Evolutionary conservation across 2,113 vertebrate genomes (phyloP), one percentile per base, ranked within the genome.

Genomic region (Balaeniceps rex): DNA sequence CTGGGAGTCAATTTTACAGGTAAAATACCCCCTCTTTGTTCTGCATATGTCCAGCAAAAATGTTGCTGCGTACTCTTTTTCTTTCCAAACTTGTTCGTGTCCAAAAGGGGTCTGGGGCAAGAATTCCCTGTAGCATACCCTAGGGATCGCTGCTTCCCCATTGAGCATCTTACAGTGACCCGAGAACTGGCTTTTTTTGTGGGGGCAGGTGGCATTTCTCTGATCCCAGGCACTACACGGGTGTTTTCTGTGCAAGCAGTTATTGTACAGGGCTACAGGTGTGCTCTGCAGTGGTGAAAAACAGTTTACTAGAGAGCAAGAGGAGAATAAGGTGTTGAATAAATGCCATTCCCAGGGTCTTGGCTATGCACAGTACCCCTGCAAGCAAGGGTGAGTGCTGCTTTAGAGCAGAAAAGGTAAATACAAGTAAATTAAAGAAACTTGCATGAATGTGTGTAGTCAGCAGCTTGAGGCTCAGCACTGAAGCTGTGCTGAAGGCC

Each of bases 181-280:
- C 4, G 5, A 19, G 55, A 57, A 6, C 5, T 4, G 55, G 23
- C 10, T 40, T 19, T 36, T 31, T 15, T 34, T 10, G 12, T 0
- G 6, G 15, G 28, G 38, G 42, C 6, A 26, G 29, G 68, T 17
- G 42, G 11, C 36, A 3, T 46, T 46, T 34, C 57, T 33, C 10
- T 10, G 12, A 26, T 8, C 63, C 68, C 25, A 1, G 76, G 21
- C 1, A 3, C 44, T 25, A 5, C 1, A 0, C 0, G 38, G n/a
- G 11, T 19, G 24, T 11, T 25, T 29, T 52, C 46, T 34, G 71
- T 29, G n/a, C 36, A 7, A 11, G n/a, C 33, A 29, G 55, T 7
- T 19, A 3, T 0, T 11, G 71, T 16, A 3, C 4, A 5, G 49
- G 65, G 51, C 58, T 46, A 26, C 6, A 2, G 28, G 14, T 9